These are phyloP conservation scores for Cataglyphis cursor DNA, from an alignment of 2,888 invertebrate species.

Conservation along the genomic window DNA sequence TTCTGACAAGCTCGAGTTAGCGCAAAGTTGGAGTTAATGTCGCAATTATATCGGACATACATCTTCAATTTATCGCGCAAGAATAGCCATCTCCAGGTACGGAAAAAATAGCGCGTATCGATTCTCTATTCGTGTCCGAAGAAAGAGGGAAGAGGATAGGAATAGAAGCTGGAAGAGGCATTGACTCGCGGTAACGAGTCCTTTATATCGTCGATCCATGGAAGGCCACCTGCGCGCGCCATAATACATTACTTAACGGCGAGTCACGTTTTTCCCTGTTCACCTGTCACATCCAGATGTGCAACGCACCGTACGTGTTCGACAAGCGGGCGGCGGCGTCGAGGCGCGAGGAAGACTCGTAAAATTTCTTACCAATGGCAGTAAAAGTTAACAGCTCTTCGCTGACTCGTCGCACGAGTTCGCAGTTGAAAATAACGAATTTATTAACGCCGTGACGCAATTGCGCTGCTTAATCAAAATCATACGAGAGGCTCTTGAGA, in stretches of 20 bases:
- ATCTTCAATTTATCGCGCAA: background rate
- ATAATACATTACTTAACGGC: slow-evolving; percentile 74
- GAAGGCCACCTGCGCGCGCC: slow-evolving; percentile 61
- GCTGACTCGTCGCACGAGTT: background rate
- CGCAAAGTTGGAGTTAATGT: background rate
- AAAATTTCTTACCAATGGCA: slow-evolving; percentile 41
- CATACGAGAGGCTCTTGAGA: too few species aligned
- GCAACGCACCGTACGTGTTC: slow-evolving; percentile 53
- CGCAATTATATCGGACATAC: background rate
- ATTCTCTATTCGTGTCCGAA: slow-evolving; percentile 22
- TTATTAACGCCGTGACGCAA: background rate
- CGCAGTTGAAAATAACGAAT: background rate
- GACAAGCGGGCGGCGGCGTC: slow-evolving; percentile 24
- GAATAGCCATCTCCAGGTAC: slow-evolving; percentile 22
- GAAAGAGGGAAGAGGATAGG: background rate
- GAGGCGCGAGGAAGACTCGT: slow-evolving; percentile 27
- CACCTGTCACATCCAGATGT: slow-evolving; percentile 53
- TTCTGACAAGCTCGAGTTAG: background rate
- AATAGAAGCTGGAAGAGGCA: background rate
- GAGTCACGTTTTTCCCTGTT: slow-evolving; percentile 70
- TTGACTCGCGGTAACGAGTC: slow-evolving; percentile 7
- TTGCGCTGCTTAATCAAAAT: too few species aligned
- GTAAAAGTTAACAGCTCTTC: slow-evolving; percentile 38
- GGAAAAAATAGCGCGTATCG: slow-evolving; percentile 9
- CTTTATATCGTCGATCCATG: slow-evolving; percentile 27